Evolutionary conservation across 2,888 invertebrate genomes (phyloP).

Genomic region (Lypha dubia): DNA sequence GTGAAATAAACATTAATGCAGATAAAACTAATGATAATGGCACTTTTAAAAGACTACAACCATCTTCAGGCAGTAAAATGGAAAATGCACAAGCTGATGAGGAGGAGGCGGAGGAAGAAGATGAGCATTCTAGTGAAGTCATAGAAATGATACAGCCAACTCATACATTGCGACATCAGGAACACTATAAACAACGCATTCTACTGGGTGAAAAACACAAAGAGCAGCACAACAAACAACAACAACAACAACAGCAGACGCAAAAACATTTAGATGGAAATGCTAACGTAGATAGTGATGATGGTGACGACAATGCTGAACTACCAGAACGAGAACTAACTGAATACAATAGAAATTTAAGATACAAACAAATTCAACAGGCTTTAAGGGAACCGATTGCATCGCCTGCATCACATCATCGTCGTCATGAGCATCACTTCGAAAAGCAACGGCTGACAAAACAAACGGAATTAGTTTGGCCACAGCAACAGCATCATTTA

Average conservation of each 20-base stretch:
- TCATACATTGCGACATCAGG: constrained; percentile 77
- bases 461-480: constrained; percentile 47
- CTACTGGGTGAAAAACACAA: constrained; percentile 74
- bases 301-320: constrained; percentile 11
- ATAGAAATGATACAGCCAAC: constrained; percentile 73
- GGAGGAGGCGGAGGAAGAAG: constrained; percentile 3
- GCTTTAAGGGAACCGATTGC: constrained; percentile 61
- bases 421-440: constrained; percentile 59
- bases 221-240: constrained; percentile 55
- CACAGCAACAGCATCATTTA: constrained; percentile 64
- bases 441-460: constrained; percentile 38
- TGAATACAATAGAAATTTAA: constrained; percentile 65
- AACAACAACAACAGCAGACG: constrained; percentile 40
- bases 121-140: constrained; percentile 65
- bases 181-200: constrained; percentile 77
- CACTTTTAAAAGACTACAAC: constrained; percentile 51
- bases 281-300: constrained; percentile 28
- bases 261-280: constrained; percentile 61
- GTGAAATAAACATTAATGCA: constrained; percentile 54
- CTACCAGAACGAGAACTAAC: constrained; percentile 50
- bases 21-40: constrained; percentile 64
- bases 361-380: constrained; percentile 68
- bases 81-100: not conserved
- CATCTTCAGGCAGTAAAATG: not conserved
- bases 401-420: constrained; percentile 57